Conservation (phyloP, 2,113 vertebrate genomes). For the Nanorana parkeri region DNA sequence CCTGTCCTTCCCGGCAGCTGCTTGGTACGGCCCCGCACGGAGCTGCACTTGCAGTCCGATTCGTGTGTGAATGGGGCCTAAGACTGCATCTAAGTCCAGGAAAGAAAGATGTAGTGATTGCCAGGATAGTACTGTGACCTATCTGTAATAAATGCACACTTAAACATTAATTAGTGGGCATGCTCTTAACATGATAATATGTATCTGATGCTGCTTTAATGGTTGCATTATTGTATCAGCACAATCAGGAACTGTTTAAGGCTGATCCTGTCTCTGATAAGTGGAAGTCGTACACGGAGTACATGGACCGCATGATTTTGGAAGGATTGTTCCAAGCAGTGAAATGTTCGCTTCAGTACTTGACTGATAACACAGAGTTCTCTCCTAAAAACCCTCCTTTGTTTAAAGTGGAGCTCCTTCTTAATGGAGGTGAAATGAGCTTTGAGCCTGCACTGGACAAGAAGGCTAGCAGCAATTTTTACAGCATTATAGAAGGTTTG, state of each 20-base stretch:
- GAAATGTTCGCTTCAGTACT: slow-evolving; percentile 78
- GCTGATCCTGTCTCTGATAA: slow-evolving; percentile 73
- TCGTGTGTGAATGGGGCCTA: no score
- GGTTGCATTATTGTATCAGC: slow-evolving; percentile 71
- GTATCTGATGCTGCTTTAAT: slow-evolving; percentile 48
- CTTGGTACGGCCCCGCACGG: no score
- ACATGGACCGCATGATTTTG: slow-evolving; percentile 77
- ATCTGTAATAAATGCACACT: no score
- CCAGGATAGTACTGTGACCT: no score
- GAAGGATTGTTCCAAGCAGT: slow-evolving; percentile 75
- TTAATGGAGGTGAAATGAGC: slow-evolving; percentile 70
- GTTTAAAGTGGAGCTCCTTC: slow-evolving; percentile 78
- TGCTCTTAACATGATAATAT: no score
- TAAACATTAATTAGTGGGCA: no score
- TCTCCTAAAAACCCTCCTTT: slow-evolving; percentile 69
- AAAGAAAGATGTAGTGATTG: no score
- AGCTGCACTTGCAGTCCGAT: no score
- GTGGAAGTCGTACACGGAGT: slow-evolving; percentile 77
- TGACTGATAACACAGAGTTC: slow-evolving; percentile 77
- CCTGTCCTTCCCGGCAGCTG: no score
- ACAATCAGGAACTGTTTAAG: slow-evolving; percentile 78
- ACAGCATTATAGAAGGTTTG: slow-evolving; percentile 70
- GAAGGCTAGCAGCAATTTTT: slow-evolving; percentile 76
- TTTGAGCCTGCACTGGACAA: slow-evolving; percentile 76
- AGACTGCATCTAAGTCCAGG: no score